A percentile compares a stretch with the other conserved stretches of the same genome.
These are phyloP conservation scores for Hirudo medicinalis DNA, from an alignment of 1,140 invertebrate genomes.

Conservation along the genomic window DNA sequence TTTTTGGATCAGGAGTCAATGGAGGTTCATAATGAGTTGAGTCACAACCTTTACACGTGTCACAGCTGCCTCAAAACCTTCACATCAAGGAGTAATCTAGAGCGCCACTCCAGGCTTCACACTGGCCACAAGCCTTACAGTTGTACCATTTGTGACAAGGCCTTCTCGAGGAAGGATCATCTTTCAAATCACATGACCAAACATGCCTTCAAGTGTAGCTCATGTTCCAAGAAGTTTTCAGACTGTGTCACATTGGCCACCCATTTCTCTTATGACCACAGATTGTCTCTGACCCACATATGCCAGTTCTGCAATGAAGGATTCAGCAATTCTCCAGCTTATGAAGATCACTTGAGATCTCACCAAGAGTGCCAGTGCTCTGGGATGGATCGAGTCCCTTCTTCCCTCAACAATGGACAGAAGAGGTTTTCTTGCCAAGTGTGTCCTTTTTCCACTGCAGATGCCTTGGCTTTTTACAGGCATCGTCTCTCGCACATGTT, in stretches of 20 bases:
- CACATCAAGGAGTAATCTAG: conserved; percentile 93
- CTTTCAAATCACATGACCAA: conserved; percentile 22
- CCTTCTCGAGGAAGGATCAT: conserved; percentile 24
- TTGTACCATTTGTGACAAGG: conserved; percentile 21
- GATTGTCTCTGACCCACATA: conserved; percentile 10
- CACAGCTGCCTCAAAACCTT: conserved; percentile 74
- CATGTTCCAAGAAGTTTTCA: conserved; percentile 19
- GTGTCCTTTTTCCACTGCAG: too few species aligned
- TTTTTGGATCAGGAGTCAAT: background rate
- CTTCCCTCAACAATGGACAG: too few species aligned
- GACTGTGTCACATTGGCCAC: conserved; percentile 17
- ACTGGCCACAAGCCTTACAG: conserved; percentile 72
- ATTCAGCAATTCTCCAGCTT: conserved; percentile 21
- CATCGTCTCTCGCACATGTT: too few species aligned
- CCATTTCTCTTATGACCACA: conserved; percentile 21
- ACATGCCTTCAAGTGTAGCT: conserved; percentile 21
- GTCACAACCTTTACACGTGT: conserved; percentile 24
- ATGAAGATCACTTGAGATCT: conserved; percentile 21
- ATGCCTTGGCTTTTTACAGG: too few species aligned
- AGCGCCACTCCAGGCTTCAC: conserved; percentile 90
- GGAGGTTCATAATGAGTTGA: conserved; percentile 19
- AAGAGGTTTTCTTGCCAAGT: too few species aligned
- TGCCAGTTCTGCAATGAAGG: conserved; percentile 23
- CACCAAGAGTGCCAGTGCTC: background rate
- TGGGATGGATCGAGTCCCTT: background rate